Evolutionary conservation across 2,797 vertebrate genomes (phyloP).

Genomic region (Characodon lateralis): DNA sequence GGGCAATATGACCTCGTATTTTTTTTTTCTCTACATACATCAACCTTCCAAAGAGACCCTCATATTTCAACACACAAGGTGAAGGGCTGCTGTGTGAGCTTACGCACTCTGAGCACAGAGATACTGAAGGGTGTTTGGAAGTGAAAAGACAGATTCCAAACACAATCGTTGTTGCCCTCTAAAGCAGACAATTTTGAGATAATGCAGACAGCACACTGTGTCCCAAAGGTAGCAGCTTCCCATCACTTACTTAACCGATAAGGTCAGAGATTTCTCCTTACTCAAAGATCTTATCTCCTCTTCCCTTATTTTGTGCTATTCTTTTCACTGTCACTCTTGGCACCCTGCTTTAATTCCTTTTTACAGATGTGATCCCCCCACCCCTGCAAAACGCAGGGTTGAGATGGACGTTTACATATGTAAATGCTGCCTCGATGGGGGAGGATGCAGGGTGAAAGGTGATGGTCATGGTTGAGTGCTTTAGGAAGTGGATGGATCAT

Average conservation of each 20-base stretch:
- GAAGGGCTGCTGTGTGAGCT: conserved; percentile 40
- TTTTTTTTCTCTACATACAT: conserved; percentile 62
- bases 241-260: conserved; percentile 31
- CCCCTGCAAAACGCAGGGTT: conserved; percentile 40
- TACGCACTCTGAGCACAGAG: conserved; percentile 27
- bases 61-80: conserved; percentile 51
- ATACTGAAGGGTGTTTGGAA: conserved; percentile 71
- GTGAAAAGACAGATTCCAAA: conserved; percentile 54
- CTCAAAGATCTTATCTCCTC: conserved; percentile 40
- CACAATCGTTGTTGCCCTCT: conserved; percentile 37
- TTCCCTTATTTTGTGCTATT: conserved; percentile 49
- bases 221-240: conserved; percentile 12
- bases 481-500: conserved; percentile 85
- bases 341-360: conserved; percentile 34
- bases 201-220: not conserved
- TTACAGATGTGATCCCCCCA: conserved; percentile 38
- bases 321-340: conserved; percentile 45
- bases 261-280: conserved; percentile 45
- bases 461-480: conserved; percentile 85
- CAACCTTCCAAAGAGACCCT: conserved; percentile 57
- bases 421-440: conserved; percentile 73
- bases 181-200: conserved; percentile 38
- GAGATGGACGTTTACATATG: conserved; percentile 79
- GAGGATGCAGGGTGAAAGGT: conserved; percentile 79
- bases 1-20: conserved; percentile 58